Evolutionary conservation across 2,797 vertebrate genomes (phyloP).

Genomic region (Coregonus ussuriensis): DNA sequence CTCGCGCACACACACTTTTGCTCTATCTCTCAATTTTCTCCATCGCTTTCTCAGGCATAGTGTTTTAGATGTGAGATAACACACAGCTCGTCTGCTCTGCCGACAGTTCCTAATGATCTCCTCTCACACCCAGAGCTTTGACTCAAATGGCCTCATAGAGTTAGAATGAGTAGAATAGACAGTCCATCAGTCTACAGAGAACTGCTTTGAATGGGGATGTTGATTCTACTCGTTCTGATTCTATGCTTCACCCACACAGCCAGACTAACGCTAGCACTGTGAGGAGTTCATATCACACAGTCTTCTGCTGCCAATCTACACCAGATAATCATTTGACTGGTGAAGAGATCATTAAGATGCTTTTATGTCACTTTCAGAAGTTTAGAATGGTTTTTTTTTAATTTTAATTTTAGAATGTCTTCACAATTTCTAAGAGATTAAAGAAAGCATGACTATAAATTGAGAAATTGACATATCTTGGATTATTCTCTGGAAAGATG

Average conservation of each 20-base stretch:
- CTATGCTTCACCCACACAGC: conserved; percentile 34
- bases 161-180: conserved; percentile 55
- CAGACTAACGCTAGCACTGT: conserved; percentile 49
- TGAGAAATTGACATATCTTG: too few relatives aligned
- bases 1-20: background rate
- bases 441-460: too few relatives aligned
- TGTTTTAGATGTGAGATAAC: conserved; percentile 38
- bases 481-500: too few relatives aligned
- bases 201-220: conserved; percentile 28
- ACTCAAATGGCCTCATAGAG: conserved; percentile 59
- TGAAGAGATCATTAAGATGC: conserved; percentile 61
- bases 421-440: background rate
- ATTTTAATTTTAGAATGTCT: background rate
- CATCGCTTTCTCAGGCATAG: background rate
- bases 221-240: conserved; percentile 44
- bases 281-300: conserved; percentile 68
- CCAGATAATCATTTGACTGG: conserved; percentile 61
- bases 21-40: background rate
- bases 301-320: conserved; percentile 62
- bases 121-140: conserved; percentile 58
- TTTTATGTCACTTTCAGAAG: conserved; percentile 47
- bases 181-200: conserved; percentile 45
- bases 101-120: conserved; percentile 73
- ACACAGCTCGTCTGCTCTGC: conserved; percentile 38
- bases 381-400: background rate